Conservation (phyloP, 2,113 vertebrate species). For the Dolichotis patagonum region DNA sequence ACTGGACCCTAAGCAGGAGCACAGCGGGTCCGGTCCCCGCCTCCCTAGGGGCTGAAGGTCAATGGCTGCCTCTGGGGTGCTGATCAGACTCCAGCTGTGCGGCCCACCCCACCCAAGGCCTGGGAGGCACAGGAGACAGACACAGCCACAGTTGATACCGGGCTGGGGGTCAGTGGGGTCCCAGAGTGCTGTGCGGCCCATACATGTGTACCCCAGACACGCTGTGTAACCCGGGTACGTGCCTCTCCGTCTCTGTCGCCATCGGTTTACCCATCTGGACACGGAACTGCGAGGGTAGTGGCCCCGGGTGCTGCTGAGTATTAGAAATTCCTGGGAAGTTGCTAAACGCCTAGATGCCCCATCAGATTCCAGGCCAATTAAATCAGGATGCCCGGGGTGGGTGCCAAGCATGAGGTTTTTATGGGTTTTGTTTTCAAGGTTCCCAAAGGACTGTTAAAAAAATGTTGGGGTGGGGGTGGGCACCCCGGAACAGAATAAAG, state of each 20-base stretch:
- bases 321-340: background rate
- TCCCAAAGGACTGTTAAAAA: background rate
- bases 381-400: background rate
- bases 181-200: accelerated
- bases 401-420: background rate
- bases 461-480: background rate
- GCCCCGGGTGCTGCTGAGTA: accelerated
- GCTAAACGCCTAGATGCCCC: background rate
- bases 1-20: too few relatives aligned
- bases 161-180: accelerated
- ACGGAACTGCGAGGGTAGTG: accelerated
- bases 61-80: background rate
- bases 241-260: background rate
- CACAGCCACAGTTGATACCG: background rate
- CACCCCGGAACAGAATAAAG: background rate
- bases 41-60: background rate
- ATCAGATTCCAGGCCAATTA: background rate
- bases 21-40: background rate
- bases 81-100: background rate
- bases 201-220: accelerated
- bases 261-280: background rate
- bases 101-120: background rate
- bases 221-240: background rate
- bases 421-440: background rate
- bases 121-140: background rate